Evolutionary conservation across 2,797 vertebrate species (phyloP).

Genomic region (Naso thynnoides): DNA sequence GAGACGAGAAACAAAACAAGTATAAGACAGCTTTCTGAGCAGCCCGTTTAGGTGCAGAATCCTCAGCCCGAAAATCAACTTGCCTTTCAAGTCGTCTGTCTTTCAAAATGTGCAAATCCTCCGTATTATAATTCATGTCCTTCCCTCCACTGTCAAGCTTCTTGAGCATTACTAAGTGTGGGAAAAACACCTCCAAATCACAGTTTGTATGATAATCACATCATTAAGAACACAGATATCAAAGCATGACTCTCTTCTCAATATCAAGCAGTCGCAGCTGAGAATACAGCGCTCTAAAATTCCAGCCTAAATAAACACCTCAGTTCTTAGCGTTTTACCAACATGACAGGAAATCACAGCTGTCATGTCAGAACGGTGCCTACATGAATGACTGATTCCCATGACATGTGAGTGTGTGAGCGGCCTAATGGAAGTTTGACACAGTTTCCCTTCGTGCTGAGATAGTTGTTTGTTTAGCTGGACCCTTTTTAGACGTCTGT

Average conservation of each 20-base stretch:
- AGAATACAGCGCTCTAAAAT: neutral
- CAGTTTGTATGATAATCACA: conserved; percentile 40
- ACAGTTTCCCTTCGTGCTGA: conserved; percentile 26
- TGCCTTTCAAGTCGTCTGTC: conserved; percentile 38
- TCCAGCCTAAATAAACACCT: conserved; percentile 12
- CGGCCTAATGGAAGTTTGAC: conserved; percentile 27
- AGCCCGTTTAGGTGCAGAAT: conserved; percentile 32
- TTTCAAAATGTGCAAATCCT: conserved; percentile 50
- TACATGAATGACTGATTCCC: conserved; percentile 38
- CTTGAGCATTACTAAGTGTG: conserved; percentile 34
- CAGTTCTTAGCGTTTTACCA: neutral
- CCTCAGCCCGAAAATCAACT: conserved; percentile 28
- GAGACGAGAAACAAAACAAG: conserved; percentile 26
- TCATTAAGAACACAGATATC: conserved; percentile 37
- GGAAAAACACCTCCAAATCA: conserved; percentile 40
- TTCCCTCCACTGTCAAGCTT: conserved; percentile 26
- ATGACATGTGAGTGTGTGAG: conserved; percentile 18
- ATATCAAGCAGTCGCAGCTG: conserved; percentile 1
- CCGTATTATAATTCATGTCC: conserved; percentile 47
- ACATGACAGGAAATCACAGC: conserved; percentile 10
- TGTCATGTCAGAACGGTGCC: conserved; percentile 13
- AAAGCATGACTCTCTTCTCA: conserved; percentile 28
- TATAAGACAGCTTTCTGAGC: conserved; percentile 33
- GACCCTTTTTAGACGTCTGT: conserved; percentile 27
- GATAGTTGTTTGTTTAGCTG: conserved; percentile 62